These are phyloP conservation scores for Hycleus phaleratus DNA, from an alignment of 1,140 invertebrate genomes.

Conservation along the genomic window DNA sequence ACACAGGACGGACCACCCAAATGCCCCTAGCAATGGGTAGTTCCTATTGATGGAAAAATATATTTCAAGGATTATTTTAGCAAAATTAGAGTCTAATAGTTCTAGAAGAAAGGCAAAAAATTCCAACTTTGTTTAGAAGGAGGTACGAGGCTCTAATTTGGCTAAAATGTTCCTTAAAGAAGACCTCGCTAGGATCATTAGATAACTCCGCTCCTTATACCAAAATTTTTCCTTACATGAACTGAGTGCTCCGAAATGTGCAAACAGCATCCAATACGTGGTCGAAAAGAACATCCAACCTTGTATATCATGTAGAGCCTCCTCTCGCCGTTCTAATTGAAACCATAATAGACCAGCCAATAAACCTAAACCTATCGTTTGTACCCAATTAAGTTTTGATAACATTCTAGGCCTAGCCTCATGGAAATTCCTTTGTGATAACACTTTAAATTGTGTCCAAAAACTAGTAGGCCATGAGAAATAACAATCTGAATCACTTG, in stretches of 20 bases:
- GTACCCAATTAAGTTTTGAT: slow-evolving; percentile 74
- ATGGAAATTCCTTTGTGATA: slow-evolving; percentile 72
- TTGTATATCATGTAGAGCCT: slow-evolving; percentile 69
- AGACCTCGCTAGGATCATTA: too few relatives aligned
- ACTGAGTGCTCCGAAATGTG: slow-evolving; percentile 71
- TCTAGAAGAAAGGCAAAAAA: too few relatives aligned
- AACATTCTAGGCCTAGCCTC: slow-evolving; percentile 71
- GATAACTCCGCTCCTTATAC: too few relatives aligned
- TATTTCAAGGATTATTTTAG: too few relatives aligned
- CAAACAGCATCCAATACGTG: slow-evolving; percentile 82
- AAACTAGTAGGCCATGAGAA: slow-evolving; percentile 73
- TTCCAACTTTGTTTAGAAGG: too few relatives aligned
- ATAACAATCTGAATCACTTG: slow-evolving; percentile 38
- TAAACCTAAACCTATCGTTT: slow-evolving; percentile 63
- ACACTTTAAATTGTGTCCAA: slow-evolving; percentile 70
- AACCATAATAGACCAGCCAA: slow-evolving; percentile 76
- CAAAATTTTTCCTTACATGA: slow-evolving; percentile 45
- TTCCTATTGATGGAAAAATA: too few relatives aligned
- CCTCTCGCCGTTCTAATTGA: slow-evolving; percentile 64
- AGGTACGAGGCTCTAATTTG: too few relatives aligned
- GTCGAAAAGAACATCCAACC: slow-evolving; percentile 85
- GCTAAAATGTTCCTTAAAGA: too few relatives aligned
- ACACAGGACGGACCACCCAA: too few relatives aligned
- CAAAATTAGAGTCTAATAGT: too few relatives aligned
- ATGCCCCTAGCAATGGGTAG: too few relatives aligned